Conservation (phyloP, 2,113 vertebrate genomes). For the Sinocyclocheilus anophthalmus region DNA sequence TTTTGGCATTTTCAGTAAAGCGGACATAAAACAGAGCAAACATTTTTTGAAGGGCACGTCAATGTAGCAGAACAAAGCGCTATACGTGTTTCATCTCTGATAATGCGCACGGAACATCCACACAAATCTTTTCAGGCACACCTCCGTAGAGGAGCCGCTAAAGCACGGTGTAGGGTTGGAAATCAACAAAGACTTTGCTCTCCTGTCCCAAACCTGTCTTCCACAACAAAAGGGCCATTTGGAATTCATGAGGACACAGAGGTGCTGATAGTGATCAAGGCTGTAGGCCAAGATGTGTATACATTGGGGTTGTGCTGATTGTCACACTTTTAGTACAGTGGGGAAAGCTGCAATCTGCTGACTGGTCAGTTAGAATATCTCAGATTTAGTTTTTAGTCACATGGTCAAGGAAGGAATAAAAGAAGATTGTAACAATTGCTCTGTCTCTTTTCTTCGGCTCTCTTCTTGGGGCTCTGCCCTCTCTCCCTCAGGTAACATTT, state of each 20-base stretch:
- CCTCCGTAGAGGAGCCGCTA: not conserved
- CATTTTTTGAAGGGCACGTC: constrained; percentile 35
- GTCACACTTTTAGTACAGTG: not conserved
- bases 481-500: not conserved
- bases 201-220: not conserved
- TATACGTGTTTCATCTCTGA: constrained; percentile 17
- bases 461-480: no score
- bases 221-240: not conserved
- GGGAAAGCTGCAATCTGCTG: not conserved
- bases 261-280: not conserved
- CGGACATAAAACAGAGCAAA: constrained; percentile 34
- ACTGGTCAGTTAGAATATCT: not conserved
- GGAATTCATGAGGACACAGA: not conserved
- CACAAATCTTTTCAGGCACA: constrained; percentile 26
- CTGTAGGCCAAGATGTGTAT: not conserved
- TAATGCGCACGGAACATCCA: not conserved
- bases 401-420: not conserved
- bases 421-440: not conserved
- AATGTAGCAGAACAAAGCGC: not conserved
- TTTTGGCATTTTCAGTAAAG: constrained; percentile 40
- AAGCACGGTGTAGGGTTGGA: not conserved
- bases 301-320: not conserved
- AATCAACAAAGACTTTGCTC: not conserved
- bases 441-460: not conserved
- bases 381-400: not conserved